Percentiles rank a stretch among this genome's conserved stretches.
Evolutionary conservation across 2,888 invertebrate genomes (phyloP).

Genomic region (Nomada fucata): DNA sequence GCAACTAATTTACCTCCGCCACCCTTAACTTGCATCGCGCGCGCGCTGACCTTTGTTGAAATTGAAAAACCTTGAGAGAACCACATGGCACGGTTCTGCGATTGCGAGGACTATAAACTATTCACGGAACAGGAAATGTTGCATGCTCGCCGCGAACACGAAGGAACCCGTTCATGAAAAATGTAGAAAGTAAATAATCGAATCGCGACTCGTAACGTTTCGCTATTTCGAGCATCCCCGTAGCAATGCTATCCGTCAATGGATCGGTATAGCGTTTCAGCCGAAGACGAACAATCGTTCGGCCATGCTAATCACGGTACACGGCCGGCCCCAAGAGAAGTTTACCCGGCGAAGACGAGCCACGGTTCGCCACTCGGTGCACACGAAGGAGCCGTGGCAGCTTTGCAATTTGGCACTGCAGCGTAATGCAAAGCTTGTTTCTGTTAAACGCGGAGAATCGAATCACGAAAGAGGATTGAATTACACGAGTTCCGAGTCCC

Average conservation of each 20-base stretch:
- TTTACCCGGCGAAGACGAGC: conserved; percentile 8
- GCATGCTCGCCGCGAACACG: neutral
- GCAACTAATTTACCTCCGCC: too few species aligned
- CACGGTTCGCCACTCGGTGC: conserved; percentile 24
- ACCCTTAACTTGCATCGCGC: too few species aligned
- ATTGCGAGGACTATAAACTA: neutral
- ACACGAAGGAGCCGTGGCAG: conserved; percentile 50
- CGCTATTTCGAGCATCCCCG: neutral
- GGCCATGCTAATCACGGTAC: conserved; percentile 20
- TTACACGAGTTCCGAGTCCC: conserved; percentile 46
- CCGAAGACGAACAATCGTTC: conserved; percentile 8
- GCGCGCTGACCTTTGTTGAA: neutral
- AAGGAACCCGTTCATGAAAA: neutral
- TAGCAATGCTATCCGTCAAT: neutral
- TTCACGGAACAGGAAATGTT: neutral
- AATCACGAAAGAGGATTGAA: conserved; percentile 63
- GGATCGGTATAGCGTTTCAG: neutral
- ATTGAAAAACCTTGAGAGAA: too few species aligned
- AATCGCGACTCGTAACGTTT: neutral
- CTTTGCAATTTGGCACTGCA: conserved; percentile 56
- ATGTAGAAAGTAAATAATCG: neutral
- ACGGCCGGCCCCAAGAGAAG: conserved; percentile 11
- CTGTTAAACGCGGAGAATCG: conserved; percentile 53
- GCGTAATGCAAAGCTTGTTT: conserved; percentile 56
- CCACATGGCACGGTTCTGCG: too few species aligned